Conservation (phyloP, 2,888 invertebrate genomes). For the Drosophila melanosoma region DNA sequence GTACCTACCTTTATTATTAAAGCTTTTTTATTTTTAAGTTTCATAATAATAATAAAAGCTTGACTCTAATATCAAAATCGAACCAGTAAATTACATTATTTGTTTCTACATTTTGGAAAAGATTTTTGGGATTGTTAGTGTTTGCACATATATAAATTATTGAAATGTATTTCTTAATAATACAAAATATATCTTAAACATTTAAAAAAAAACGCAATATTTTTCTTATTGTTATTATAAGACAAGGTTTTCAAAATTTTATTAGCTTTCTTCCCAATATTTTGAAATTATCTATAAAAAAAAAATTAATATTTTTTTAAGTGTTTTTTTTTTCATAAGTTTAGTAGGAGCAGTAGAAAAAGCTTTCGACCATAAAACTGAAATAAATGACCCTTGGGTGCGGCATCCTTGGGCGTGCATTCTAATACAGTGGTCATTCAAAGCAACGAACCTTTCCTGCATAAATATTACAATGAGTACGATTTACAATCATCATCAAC, state of each 20-base stretch:
- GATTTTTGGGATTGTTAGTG: not conserved
- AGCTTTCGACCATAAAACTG: constrained; percentile 29
- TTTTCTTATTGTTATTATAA: not conserved
- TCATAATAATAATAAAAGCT: not conserved
- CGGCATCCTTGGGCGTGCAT: constrained; percentile 30
- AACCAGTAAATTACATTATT: not conserved
- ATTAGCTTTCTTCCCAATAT: not conserved
- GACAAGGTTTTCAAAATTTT: not conserved
- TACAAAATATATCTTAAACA: not conserved
- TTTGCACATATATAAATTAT: not conserved
- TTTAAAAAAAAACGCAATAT: not conserved
- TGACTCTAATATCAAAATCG: not conserved
- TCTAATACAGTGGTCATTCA: constrained; percentile 29
- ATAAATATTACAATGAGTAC: not conserved
- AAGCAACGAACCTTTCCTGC: not conserved
- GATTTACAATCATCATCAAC: not conserved
- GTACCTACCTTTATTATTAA: not conserved
- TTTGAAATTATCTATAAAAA: not conserved
- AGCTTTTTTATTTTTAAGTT: not conserved
- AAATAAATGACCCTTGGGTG: constrained; percentile 38
- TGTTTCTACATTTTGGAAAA: not conserved
- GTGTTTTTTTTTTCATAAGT: not conserved
- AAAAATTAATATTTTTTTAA: not conserved
- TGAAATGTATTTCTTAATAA: not conserved
- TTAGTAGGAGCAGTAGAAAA: not conserved